Conservation (phyloP, 2,888 invertebrate genomes). For the Drosophila tanythrix region DNA sequence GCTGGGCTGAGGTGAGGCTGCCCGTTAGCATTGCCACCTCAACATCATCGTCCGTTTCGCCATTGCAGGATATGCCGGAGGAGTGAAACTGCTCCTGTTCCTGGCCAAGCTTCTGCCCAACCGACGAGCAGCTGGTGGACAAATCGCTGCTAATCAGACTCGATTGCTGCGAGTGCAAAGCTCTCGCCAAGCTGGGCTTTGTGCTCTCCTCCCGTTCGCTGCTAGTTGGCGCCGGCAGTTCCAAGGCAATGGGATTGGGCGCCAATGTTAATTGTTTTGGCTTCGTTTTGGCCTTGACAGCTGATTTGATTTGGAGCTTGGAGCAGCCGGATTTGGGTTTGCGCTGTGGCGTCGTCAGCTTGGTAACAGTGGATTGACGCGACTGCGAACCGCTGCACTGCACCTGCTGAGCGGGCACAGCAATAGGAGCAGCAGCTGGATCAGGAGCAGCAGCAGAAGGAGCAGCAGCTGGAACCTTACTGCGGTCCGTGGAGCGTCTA, state of each 20-base stretch:
- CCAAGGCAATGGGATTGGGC: constrained; percentile 68
- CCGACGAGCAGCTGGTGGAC: constrained; percentile 40
- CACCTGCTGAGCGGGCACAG: constrained; percentile 40
- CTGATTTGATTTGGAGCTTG: constrained; percentile 66
- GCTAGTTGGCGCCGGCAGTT: constrained; percentile 51
- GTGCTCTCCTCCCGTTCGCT: constrained; percentile 12
- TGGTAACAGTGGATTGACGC: constrained; percentile 74
- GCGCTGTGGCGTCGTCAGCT: constrained; percentile 61
- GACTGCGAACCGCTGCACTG: constrained; percentile 51
- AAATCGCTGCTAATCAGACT: constrained; percentile 73
- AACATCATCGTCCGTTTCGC: constrained; percentile 82
- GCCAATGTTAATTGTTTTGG: constrained; percentile 70
- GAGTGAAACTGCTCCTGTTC: constrained; percentile 81
- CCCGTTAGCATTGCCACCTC: constrained; percentile 81
- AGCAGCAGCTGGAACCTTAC: constrained; percentile 31
- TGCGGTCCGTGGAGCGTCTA: constrained; percentile 50
- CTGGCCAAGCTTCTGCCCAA: constrained; percentile 15
- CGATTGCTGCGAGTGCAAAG: constrained; percentile 65
- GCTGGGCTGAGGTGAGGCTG: constrained; percentile 55
- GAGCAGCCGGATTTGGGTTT: constrained; percentile 72
- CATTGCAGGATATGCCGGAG: constrained; percentile 84
- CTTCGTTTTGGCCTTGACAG: constrained; percentile 66
- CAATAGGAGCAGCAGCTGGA: constrained; percentile 13
- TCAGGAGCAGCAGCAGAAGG: not conserved
- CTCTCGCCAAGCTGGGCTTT: constrained; percentile 58